Percentiles rank a stretch among this genome's conserved stretches.
Conservation (phyloP, 2,888 invertebrate species). For the Galerucella calmariensis region DNA sequence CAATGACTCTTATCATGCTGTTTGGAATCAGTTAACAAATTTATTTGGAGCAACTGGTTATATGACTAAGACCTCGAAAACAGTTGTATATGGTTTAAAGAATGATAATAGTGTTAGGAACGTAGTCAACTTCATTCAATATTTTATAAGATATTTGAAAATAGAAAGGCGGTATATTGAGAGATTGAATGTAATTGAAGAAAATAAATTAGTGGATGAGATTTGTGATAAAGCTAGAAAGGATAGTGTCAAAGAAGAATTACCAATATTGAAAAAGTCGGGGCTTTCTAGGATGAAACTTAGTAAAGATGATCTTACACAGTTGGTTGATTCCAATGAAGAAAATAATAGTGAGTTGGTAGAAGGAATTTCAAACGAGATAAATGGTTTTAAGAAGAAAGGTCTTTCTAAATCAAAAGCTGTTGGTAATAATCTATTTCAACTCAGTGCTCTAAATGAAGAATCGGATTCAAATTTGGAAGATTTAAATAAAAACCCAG, state of each 20-base stretch:
- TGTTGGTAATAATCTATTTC: slow-evolving; percentile 22
- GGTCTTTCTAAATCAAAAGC: slow-evolving; percentile 16
- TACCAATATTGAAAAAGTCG: background rate
- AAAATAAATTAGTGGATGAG: slow-evolving; percentile 30
- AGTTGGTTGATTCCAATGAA: background rate
- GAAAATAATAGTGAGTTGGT: background rate
- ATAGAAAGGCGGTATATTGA: slow-evolving; percentile 27
- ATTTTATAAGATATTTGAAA: slow-evolving; percentile 72
- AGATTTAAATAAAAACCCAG: slow-evolving; percentile 61
- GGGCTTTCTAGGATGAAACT: background rate
- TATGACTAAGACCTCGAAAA: slow-evolving; percentile 81
- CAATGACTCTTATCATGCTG: slow-evolving; percentile 78
- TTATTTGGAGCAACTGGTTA: slow-evolving; percentile 86
- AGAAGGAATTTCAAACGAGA: background rate
- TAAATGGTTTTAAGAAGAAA: background rate
- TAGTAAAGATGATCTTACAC: background rate
- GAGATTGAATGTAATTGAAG: slow-evolving; percentile 21
- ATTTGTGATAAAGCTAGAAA: slow-evolving; percentile 23
- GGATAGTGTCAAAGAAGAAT: background rate
- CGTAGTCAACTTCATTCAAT: slow-evolving; percentile 82
- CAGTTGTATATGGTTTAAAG: slow-evolving; percentile 83
- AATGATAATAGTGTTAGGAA: slow-evolving; percentile 75
- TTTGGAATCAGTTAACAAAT: slow-evolving; percentile 91
- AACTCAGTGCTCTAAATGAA: slow-evolving; percentile 25
- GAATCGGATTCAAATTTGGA: slow-evolving; percentile 25